These are phyloP conservation scores for Dinothrombium tinctorium DNA, from an alignment of 1,140 invertebrate genomes.

Conservation along the genomic window DNA sequence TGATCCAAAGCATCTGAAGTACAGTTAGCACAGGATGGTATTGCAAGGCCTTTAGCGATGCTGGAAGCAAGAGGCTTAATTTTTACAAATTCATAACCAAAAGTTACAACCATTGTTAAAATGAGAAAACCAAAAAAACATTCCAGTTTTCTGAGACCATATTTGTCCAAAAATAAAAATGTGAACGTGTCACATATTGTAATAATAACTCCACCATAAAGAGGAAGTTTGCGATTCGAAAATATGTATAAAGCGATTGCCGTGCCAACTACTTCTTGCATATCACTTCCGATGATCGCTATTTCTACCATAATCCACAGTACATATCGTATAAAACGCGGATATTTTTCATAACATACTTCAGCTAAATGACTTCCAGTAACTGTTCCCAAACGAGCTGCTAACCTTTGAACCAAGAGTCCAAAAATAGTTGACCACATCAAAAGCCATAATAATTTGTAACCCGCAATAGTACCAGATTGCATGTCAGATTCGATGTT, in stretches of 20 bases:
- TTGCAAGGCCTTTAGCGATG: conserved; percentile 51
- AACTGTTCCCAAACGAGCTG: conserved; percentile 51
- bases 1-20: conserved; percentile 40
- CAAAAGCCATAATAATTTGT: conserved; percentile 74
- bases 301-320: conserved; percentile 87
- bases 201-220: conserved; percentile 63
- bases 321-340: conserved; percentile 43
- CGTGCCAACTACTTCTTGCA: conserved; percentile 80
- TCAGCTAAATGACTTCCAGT: conserved; percentile 59
- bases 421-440: conserved; percentile 59
- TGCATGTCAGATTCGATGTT: conserved; percentile 81
- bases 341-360: conserved; percentile 55
- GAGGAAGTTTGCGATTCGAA: conserved; percentile 46
- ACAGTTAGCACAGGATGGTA: conserved; percentile 54
- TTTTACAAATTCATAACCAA: conserved; percentile 67
- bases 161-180: conserved; percentile 74
- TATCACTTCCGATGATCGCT: conserved; percentile 77
- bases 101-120: conserved; percentile 56
- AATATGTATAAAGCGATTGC: conserved; percentile 71
- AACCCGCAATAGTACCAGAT: conserved; percentile 49
- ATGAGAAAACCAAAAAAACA: conserved; percentile 65
- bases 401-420: conserved; percentile 57
- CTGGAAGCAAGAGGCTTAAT: conserved; percentile 42
- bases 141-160: conserved; percentile 69
- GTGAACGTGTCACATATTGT: conserved; percentile 75